A percentile compares a stretch with the other conserved stretches of the same genome.
phyloP scores from a whole-genome alignment of 2,888 invertebrate species.

The Dascillus cervinus region DNA sequence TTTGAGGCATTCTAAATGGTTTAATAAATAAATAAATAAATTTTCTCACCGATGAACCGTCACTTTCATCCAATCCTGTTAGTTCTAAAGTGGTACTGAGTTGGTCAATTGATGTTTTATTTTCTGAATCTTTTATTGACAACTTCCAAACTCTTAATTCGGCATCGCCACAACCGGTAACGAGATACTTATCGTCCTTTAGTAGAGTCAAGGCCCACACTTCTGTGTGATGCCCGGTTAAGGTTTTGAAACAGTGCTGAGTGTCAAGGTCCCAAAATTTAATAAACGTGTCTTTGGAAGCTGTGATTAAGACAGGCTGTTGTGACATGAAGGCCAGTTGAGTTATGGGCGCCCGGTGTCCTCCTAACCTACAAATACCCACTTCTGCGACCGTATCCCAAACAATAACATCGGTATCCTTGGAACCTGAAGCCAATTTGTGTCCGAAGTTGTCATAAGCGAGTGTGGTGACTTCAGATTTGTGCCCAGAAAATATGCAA shows the following conservation, averaged over 20 bases:
- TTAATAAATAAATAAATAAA: slow-evolving; percentile 3
- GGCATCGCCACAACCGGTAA: slow-evolving; percentile 83
- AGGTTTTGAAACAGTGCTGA: slow-evolving; percentile 91
- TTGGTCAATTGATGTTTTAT: slow-evolving; percentile 42
- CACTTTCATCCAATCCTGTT: slow-evolving; percentile 49
- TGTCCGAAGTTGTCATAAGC: slow-evolving; percentile 79
- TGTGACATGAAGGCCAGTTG: slow-evolving; percentile 67
- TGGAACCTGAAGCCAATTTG: slow-evolving; percentile 80
- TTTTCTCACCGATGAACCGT: slow-evolving; percentile 44
- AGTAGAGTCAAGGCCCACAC: slow-evolving; percentile 77
- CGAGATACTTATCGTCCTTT: slow-evolving; percentile 70
- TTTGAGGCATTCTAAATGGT: too few species aligned
- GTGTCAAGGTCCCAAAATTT: slow-evolving; percentile 97
- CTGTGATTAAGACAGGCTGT: slow-evolving; percentile 63
- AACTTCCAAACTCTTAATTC: slow-evolving; percentile 82
- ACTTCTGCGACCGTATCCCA: slow-evolving; percentile 92
- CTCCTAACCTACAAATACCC: slow-evolving; percentile 81
- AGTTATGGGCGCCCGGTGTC: slow-evolving; percentile 87
- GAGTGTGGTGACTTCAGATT: slow-evolving; percentile 72
- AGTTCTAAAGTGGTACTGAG: slow-evolving; percentile 45
- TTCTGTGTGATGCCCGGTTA: slow-evolving; percentile 83
- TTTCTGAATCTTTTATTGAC: slow-evolving; percentile 46
- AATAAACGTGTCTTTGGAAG: slow-evolving; percentile 89
- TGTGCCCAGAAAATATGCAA: slow-evolving; percentile 77
- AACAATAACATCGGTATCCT: slow-evolving; percentile 88